phyloP scores from a whole-genome alignment of 1,140 invertebrate genomes.

The Calosoma granatense region DNA sequence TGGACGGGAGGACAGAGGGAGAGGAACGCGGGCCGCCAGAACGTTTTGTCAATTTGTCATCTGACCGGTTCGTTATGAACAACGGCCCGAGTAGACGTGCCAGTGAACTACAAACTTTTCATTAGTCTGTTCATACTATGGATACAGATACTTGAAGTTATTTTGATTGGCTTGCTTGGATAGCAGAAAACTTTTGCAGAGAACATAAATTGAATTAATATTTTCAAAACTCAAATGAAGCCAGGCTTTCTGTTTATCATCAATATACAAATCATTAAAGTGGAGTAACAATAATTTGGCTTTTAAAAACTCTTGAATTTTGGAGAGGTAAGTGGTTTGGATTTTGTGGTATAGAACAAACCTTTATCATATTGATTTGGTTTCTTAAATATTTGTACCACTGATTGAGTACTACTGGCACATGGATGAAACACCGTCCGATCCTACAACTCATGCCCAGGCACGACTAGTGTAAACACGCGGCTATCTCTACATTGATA shows the following conservation, averaged over 20 bases:
- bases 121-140: background rate
- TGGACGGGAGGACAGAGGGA: background rate
- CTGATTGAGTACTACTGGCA: background rate
- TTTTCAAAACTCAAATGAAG: background rate
- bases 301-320: too few species aligned
- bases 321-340: too few species aligned
- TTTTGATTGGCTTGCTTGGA: background rate
- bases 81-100: background rate
- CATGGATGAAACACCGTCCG: too few species aligned
- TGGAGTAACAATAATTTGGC: too few species aligned
- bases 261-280: background rate
- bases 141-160: background rate
- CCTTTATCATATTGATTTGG: too few species aligned
- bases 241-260: background rate
- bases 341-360: too few species aligned
- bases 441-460: background rate
- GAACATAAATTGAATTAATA: background rate
- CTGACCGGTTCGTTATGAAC: slow-evolving; percentile 5
- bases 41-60: slow-evolving; percentile 9
- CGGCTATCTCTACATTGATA: background rate
- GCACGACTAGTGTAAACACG: background rate
- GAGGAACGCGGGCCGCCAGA: background rate
- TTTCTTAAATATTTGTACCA: too few species aligned
- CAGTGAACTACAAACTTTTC: background rate
- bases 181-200: too few species aligned